These are phyloP conservation scores for Taenioides sp. DNA, from an alignment of 2,797 vertebrate genomes.

Conservation along the genomic window DNA sequence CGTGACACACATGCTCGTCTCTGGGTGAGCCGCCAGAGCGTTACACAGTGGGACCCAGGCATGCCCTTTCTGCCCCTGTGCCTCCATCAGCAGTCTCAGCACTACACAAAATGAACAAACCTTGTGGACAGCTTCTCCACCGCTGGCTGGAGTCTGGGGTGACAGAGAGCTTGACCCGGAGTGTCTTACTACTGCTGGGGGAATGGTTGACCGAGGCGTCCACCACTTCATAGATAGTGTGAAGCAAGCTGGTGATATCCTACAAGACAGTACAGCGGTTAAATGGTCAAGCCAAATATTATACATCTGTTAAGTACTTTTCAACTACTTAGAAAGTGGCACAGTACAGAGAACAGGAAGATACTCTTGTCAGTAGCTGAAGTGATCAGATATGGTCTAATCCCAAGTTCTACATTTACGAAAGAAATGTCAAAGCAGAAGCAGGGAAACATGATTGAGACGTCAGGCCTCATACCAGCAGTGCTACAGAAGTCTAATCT, in stretches of 20 bases:
- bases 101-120: slow-evolving; percentile 78
- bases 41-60: slow-evolving; percentile 47
- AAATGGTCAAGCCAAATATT: not conserved
- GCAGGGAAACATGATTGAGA: slow-evolving; percentile 36
- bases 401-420: slow-evolving; percentile 49
- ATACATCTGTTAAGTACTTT: slow-evolving; percentile 38
- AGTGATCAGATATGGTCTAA: slow-evolving; percentile 40
- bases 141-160: slow-evolving; percentile 92
- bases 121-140: slow-evolving; percentile 85
- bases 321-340: slow-evolving; percentile 30
- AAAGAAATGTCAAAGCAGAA: slow-evolving; percentile 39
- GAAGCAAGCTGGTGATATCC: slow-evolving; percentile 98
- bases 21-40: slow-evolving; percentile 63
- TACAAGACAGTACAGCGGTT: slow-evolving; percentile 43
- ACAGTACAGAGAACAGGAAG: slow-evolving; percentile 33
- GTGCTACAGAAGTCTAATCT: slow-evolving; percentile 10
- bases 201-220: slow-evolving; percentile 97
- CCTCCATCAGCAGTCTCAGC: slow-evolving; percentile 23
- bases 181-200: slow-evolving; percentile 92
- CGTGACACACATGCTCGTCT: slow-evolving; percentile 63
- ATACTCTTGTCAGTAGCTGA: slow-evolving; percentile 44
- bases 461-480: slow-evolving; percentile 35
- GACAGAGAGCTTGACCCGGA: slow-evolving; percentile 94
- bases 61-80: slow-evolving; percentile 33
- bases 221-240: slow-evolving; percentile 98